Base-by-base conservation (phyloP, 2,797 vertebrate genomes). In the Siniperca obscura region DNA sequence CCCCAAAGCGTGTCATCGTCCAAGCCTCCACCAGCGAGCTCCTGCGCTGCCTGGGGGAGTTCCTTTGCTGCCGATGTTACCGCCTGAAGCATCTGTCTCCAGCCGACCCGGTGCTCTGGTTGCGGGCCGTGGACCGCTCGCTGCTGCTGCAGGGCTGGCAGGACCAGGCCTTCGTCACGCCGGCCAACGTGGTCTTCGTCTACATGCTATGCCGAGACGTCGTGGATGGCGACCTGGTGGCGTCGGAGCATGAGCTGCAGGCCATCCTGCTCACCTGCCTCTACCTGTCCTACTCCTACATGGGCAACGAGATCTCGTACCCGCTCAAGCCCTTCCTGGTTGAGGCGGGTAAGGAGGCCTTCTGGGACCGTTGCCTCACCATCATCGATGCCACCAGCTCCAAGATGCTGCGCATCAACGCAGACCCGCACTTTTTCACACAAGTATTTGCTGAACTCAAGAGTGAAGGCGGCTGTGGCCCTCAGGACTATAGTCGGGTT, bases 271-370 rank as follows among this genome's bases (percentile, higher is more conserved):
- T 97, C 80, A 97, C 96, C 85, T 97, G 96, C 92, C 97, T 99
- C 78, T 99, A 98, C 90, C 95, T 99, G 91, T 96, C 97, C 91
- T 99, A 99, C 91, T 98, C 98, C 86, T 99, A 99, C 95, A 98
- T 98, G 97, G 98, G 98, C 90, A 98, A 98, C 42, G 98, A 99
- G 94, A 98, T 99, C 95, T 98, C 98, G 22, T 99, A 99, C 94
- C 98, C 98, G 59, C 94, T 97, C 53, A 97, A 97, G 86, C 96
- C 96, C 68, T 97, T 97, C 76, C 89, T 97, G 82, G 96, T 97
- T n/a, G 96, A 96, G 92, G 90, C 94, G 0, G 94, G 91, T 0
- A 96, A 95, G 83, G 96, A 97, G 87, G 96, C 96, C 69, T 97
- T 97, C 90, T 97, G 96, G 96, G 96, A 96, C 92, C 95, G 96